These are phyloP conservation scores for Phylloscopus whistleri DNA, from an alignment of 2,113 vertebrate genomes.

Conservation along the genomic window DNA sequence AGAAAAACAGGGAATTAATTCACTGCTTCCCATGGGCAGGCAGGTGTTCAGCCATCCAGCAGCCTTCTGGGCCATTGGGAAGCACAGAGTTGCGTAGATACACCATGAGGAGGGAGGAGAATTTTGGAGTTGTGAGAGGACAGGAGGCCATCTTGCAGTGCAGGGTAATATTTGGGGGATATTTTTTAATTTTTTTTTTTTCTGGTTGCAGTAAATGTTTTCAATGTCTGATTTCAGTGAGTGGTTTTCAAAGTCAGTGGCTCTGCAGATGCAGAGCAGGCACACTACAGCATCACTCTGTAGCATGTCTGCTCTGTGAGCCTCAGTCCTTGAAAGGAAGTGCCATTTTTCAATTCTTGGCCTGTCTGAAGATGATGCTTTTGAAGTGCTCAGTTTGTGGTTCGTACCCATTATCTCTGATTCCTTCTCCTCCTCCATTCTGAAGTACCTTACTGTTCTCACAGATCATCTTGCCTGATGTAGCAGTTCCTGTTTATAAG, in stretches of 20 bases:
- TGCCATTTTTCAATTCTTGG: not conserved
- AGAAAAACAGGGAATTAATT: not conserved
- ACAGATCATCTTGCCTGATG: not conserved
- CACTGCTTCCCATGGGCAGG: not conserved
- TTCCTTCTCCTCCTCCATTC: not conserved
- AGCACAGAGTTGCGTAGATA: not conserved
- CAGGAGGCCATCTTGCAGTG: not conserved
- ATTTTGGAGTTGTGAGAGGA: not conserved
- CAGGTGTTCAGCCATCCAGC: not conserved
- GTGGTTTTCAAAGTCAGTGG: rapidly evolving
- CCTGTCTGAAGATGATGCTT: not conserved
- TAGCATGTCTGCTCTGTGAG: rapidly evolving
- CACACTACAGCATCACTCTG: not conserved
- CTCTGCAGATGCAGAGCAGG: not conserved
- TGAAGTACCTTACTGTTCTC: rapidly evolving
- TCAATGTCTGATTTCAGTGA: not conserved
- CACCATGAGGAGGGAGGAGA: not conserved
- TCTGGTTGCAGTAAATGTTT: not conserved
- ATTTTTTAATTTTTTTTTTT: too few relatives aligned
- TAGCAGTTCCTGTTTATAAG: not conserved
- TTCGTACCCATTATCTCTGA: rapidly evolving
- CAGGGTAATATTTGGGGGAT: not conserved
- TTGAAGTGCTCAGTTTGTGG: not conserved
- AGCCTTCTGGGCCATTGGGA: not conserved
- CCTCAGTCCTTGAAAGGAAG: not conserved